phyloP scores from a whole-genome alignment of 2,113 vertebrate genomes.

The Ammodytes dubius region DNA sequence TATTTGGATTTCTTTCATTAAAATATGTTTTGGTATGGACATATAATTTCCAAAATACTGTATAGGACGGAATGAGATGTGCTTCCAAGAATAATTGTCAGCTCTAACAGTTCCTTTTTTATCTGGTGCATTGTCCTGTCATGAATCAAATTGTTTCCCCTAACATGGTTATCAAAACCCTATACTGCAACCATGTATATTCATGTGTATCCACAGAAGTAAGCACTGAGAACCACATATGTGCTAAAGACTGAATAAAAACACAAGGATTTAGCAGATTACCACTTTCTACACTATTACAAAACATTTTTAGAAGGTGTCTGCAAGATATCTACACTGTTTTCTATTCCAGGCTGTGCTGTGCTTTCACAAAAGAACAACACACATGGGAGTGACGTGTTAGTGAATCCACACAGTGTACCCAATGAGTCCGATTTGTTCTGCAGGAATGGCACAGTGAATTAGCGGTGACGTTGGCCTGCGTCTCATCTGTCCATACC shows the following conservation, averaged over 20 bases:
- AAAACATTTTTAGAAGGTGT: slow-evolving; percentile 16
- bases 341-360: slow-evolving; percentile 50
- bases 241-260: slow-evolving; percentile 9
- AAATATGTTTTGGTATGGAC: not conserved
- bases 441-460: slow-evolving; percentile 47
- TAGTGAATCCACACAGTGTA: slow-evolving; percentile 67
- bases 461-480: slow-evolving; percentile 51
- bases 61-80: not conserved
- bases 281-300: slow-evolving; percentile 21
- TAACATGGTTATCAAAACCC: slow-evolving; percentile 32
- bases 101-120: slow-evolving; percentile 1
- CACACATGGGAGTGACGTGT: slow-evolving; percentile 48
- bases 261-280: slow-evolving; percentile 26
- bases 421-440: slow-evolving; percentile 41
- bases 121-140: slow-evolving; percentile 23
- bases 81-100: not conserved
- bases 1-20: not conserved
- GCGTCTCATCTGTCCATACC: slow-evolving; percentile 4
- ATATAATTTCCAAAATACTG: no score
- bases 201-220: not conserved
- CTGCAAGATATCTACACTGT: slow-evolving; percentile 9
- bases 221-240: not conserved
- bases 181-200: slow-evolving; percentile 20
- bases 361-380: slow-evolving; percentile 47
- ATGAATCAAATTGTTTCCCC: slow-evolving; percentile 38